Base-by-base conservation (phyloP, 2,113 vertebrate genomes). In the Cyanistes caeruleus region DNA sequence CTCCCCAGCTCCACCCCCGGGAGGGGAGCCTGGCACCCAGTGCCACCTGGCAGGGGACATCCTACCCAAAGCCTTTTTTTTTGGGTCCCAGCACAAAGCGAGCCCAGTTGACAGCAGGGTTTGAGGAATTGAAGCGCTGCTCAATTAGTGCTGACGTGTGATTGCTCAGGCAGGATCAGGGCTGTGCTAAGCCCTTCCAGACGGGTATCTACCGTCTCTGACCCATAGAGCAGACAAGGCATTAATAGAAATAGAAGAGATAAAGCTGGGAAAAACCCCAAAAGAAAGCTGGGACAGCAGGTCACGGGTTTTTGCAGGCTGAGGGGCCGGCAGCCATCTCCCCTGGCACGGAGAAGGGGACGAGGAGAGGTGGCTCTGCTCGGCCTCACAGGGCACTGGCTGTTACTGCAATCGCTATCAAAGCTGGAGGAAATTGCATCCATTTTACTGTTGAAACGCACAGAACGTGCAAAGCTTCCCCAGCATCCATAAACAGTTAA, bases 351-450 rank as follows among this genome's bases (percentile, higher is more conserved):
- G 69, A 15, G 84, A 68, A 87, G 22, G 22, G 72, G 73, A 82
- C 58, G 31, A 70, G 88, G 44, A 70, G 48, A 93, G 64, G 82
- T 84, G 88, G 83, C 79, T 92, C 85, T 91, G 87, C 75, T 70
- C 64, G 95, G 87, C 72, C 82, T 90, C 83, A 80, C 79, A 37
- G 68, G 81, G 75, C 79, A 88, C 90, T 64, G 52, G 63, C 82
- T 59, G 30, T 70, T 94, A 46, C 53, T 94, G 27, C 85, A 81
- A 22, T 53, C 76, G 22, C 93, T 62, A 83, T 89, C 85, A 90
- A 78, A 92, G 85, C 79, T 37, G 87, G 83, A 95, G 92, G 96
- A 96, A 96, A 95, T 94, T 95, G 94, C 91, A 92, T 75, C 83
- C 92, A 39, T 78, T 97, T 93, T 79, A 95, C 91, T 93, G 88